Evolutionary conservation across 2,797 vertebrate species (phyloP), one percentile per base, ranked within the genome.

Genomic region (Allobates femoralis): DNA sequence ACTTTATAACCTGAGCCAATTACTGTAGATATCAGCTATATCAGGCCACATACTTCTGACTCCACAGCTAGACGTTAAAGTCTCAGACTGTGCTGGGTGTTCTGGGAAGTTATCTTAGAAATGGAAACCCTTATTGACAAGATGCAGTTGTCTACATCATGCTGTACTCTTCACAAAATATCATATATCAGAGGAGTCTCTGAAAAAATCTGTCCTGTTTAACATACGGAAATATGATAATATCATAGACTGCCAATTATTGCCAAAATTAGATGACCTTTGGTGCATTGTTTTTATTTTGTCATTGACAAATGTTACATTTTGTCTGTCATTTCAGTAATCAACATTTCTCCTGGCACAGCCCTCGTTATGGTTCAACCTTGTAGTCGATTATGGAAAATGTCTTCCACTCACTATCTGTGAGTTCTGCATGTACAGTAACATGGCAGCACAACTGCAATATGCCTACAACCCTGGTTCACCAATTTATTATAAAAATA

Each of bases 151-250:
- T 86, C 85, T 62, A 56, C 66, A 85, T 80, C 32, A 80, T 51
- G 50, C 50, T 55, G n/a, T 15, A 58, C 50, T 69, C 76, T 56
- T 85, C 67, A 26, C 51, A 53, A 46, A 46, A 64, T 79, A 83
- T 87, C 85, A 86, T 23, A 78, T 87, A 87, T 83, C 79, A 83
- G 51, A 37, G 41, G 73, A 79, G 75, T 37, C 67, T 75, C 60
- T 74, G 67, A 85, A 60, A 60, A 67, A 86, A 86, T 81, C 78
- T 86, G 56, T 76, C 85, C 81, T 56, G 41, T 86, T 81, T 67
- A 76, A 66, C 71, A 81, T 67, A 77, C 15, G 55, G 85, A 86
- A 76, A 82, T 62, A 50, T 60, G 76, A 85, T 60, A 64, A 86
- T 81, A 81, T 86, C 85, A 86, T 28, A 37, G 69, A 23, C 66